Conservation (phyloP, 2,797 vertebrate species). For the Mus minutoides region DNA sequence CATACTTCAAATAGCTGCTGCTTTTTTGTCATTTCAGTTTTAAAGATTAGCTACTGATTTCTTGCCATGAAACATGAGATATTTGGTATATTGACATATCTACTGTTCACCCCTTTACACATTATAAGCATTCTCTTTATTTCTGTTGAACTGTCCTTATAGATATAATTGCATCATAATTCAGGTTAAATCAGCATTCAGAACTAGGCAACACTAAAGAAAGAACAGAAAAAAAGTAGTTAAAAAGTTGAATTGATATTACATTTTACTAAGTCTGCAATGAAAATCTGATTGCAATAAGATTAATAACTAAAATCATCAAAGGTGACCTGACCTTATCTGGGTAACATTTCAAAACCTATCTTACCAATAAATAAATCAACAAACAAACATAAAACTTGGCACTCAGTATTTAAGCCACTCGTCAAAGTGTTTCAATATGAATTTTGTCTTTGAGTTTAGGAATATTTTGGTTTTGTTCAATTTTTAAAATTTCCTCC, state of each 20-base stretch:
- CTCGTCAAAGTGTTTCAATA: neutral
- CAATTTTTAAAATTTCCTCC: constrained; percentile 13
- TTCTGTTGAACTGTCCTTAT: neutral
- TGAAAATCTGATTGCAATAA: constrained; percentile 7
- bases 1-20: neutral
- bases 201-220: constrained; percentile 87
- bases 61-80: neutral
- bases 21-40: neutral
- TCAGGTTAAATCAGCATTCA: neutral
- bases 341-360: neutral
- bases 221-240: constrained; percentile 87
- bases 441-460: neutral
- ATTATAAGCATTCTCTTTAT: neutral
- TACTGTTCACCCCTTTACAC: neutral
- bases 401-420: neutral
- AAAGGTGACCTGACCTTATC: neutral
- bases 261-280: neutral
- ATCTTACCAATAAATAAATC: neutral
- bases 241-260: constrained; percentile 52
- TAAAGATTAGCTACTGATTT: neutral
- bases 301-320: neutral
- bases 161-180: neutral
- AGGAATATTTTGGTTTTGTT: neutral
- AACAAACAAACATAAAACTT: neutral
- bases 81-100: neutral